Evolutionary conservation across 1,140 invertebrate species (phyloP), one percentile per base, ranked within the genome.

Genomic region (Melipona quadrifasciata): DNA sequence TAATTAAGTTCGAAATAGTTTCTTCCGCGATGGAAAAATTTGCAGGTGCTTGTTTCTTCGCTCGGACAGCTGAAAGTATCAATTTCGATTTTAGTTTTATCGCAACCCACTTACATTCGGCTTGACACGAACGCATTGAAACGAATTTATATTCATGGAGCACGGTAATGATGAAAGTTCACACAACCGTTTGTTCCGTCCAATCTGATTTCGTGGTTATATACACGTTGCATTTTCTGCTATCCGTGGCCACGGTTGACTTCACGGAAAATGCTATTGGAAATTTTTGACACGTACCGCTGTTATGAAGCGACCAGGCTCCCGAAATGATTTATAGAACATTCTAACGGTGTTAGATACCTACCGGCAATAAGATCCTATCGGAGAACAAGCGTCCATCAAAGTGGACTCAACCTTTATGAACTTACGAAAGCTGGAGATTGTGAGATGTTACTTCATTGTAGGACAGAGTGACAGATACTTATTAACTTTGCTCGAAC

Each of bases 271-370:
- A 72, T 27, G 27, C 73, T 58, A 58, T 74, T 58, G 73, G 27
- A 58, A 31, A 74, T 74, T 74, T 74, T 74, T 53, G 53, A 74
- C 73, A 74, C 73, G 73, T 74, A 74, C 16, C 34, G 51, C 11
- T 24, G 2, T 58, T 74, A 74, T 74, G 31, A 74, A 74, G 27
- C 73, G n/a, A 21, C 34, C 73, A 57, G 55, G 34, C 27, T 14
- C 8, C 8, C 39, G 31, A 58, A 74, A 74, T 74, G 73, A 74
- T 74, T 55, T 74, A 58, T 74, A 74, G 73, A 74, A 24, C 67
- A 68, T 68, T 68, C 24, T 34, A 17, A 57, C 34, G 27, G 53
- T 74, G 31, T 57, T 58, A 24, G 73, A 47, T 47, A 47, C 39
- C 57, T 74, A 12, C 27, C 1, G 51, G 27, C 73, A 74, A 58